Base-by-base conservation (phyloP, 1,140 invertebrate genomes). In the Bursaphelenchus mucronatus region DNA sequence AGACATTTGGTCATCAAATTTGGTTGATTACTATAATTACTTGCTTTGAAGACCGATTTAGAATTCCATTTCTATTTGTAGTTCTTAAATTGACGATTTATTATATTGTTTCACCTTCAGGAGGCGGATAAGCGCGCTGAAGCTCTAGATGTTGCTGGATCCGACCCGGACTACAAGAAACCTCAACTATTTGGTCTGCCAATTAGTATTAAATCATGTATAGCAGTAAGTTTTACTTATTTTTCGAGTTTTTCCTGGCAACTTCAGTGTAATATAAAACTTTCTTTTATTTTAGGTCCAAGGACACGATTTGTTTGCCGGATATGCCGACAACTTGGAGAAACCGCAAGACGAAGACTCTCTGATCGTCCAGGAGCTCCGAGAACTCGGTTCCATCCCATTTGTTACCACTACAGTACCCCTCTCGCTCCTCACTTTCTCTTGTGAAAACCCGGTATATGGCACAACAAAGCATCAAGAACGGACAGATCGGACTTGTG, bases 371-470 rank as follows among this genome's bases (percentile, higher is more conserved):
- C 11, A 63, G 21, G n/a, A 44, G 6, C 43, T 67, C 45, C 43
- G 46, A 17, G 66, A 66, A 9, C 65, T 64, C 17, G 82, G 82
- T 41, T 77, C 76, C 19, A 66, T 82, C 40, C 82, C 82, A 7
- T 83, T 83, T 69, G 78, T 76, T 54, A 76, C 80, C 68, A 83
- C 82, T 4, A 83, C 83, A 64, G 71, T 82, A 0, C 82, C 82
- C 13, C 82, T 82, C 52, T 56, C 51, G 39, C 19, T 67, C 21
- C 68, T 61, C 44, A 80, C 79, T 10, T 79, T 69, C 64, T 76
- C 75, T 9, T 83, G 82, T 71, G 71, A 75, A 30, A 86, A 86
- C 70, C 83, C 84, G 6, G 80, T 86, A 9, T 85, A 78, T 75
- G 85, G 85, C 7, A 57, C 59, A 7, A 85, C 84, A 5, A 13